phyloP scores from a whole-genome alignment of 2,113 vertebrate species.

The Manacus vitellinus region DNA sequence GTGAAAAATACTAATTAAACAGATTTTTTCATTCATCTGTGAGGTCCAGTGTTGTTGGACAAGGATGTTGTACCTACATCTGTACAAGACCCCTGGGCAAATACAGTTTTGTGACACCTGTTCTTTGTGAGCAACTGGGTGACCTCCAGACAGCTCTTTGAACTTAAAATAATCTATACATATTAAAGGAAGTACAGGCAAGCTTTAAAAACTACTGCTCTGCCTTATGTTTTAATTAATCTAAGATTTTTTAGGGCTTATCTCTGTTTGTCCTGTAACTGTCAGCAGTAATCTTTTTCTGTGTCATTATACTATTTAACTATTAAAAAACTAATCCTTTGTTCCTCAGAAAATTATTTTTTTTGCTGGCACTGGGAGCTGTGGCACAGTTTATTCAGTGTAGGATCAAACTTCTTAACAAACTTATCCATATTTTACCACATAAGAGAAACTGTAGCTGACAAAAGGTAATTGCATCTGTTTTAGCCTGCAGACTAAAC shows the following conservation, averaged over 20 bases:
- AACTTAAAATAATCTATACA: not conserved
- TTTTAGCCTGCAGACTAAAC: not conserved
- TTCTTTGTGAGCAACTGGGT: not conserved
- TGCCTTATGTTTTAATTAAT: not conserved
- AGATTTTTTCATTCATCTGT: not conserved
- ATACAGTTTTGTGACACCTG: not conserved
- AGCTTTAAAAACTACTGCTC: not conserved
- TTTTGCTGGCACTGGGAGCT: not conserved
- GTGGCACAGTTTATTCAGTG: not conserved
- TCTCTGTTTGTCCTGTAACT: not conserved
- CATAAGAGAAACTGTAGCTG: not conserved
- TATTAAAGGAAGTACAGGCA: not conserved
- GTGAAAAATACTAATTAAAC: not conserved
- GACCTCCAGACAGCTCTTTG: not conserved
- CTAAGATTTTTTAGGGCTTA: not conserved
- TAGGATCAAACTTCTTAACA: not conserved
- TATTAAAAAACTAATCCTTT: not conserved
- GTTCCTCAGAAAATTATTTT: not conserved
- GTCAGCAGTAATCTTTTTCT: not conserved
- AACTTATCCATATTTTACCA: not conserved
- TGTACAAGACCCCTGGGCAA: not conserved
- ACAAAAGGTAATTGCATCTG: not conserved
- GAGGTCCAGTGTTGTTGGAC: not conserved
- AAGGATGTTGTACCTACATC: not conserved
- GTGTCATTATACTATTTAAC: not conserved